Evolutionary conservation across 2,888 invertebrate species (phyloP), one percentile per base, ranked within the genome.

Genomic region (Masnerella sp.): DNA sequence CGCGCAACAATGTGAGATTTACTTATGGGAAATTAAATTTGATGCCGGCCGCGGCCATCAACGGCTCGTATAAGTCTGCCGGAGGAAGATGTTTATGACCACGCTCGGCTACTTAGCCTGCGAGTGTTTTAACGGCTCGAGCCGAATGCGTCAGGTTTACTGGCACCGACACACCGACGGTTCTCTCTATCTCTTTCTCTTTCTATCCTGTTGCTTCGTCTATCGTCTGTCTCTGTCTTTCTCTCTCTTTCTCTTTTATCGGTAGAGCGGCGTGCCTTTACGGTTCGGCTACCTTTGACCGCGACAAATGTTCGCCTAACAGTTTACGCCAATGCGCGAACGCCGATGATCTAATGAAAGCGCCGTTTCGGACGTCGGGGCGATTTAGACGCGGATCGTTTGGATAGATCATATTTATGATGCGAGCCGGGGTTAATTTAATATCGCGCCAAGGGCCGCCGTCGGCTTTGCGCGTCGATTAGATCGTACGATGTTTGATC

Each of bases 1-100:
- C 49, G 74, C 54, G 79, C 75, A 81, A n/a, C n/a, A n/a, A n/a
- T n/a, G n/a, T n/a, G 79, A 83, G 81, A 85, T 85, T 85, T 84
- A 83, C 82, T 84, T 80, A 79, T 81, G 80, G 76, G 82, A 84
- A 84, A 84, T 82, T 80, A 83, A 84, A 85, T 83, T 84, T 83
- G 81, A 84, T 83, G 81, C 78, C 64, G 78, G 80, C 79, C 77
- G 79, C 79, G 77, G 81, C 81, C 84, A 83, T 85, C 83, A 85
- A 82, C 82, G 82, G 82, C 82, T 84, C 83, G 82, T 83, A 84
- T 82, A 82, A 82, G 79, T 81, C 76, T 79, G 77, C 79, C 77
- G 80, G 79, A 80, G 81, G 78, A 81, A 77, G 80, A 82, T 83
- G 82, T 85, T 85, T 85, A 85, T 83, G 83, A 84, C 83, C 78